phyloP scores from a whole-genome alignment of 2,888 invertebrate genomes.

The Dryococelus australis region DNA sequence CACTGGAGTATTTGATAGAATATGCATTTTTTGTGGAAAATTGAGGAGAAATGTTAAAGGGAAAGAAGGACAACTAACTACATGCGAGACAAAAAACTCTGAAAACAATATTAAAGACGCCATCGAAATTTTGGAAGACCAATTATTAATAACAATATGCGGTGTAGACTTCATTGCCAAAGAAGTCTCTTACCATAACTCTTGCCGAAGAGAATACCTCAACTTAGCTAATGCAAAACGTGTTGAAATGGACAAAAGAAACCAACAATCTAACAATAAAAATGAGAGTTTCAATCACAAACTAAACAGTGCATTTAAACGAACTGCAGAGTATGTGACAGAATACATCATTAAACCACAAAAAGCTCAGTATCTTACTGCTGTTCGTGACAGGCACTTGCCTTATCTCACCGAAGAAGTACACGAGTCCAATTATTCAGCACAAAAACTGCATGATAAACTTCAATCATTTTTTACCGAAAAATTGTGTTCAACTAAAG shows the following conservation, averaged over 20 bases:
- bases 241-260: conserved; percentile 21
- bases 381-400: conserved; percentile 13
- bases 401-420: conserved; percentile 18
- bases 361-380: conserved; percentile 24
- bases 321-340: conserved; percentile 21
- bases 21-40: conserved; percentile 22
- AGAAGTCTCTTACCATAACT: conserved; percentile 17
- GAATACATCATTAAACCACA: conserved; percentile 20
- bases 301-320: conserved; percentile 19
- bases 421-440: conserved; percentile 23
- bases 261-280: background rate
- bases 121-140: background rate
- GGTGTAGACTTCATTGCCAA: conserved; percentile 20
- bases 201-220: conserved; percentile 18
- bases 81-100: conserved; percentile 17
- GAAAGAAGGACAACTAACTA: background rate
- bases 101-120: conserved; percentile 18
- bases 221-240: conserved; percentile 20
- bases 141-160: conserved; percentile 23
- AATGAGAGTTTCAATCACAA: conserved; percentile 18
- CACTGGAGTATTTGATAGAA: conserved; percentile 24
- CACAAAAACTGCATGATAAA: conserved; percentile 25
- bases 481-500: conserved; percentile 25
- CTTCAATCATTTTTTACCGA: background rate
- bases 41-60: conserved; percentile 18